phyloP scores from a whole-genome alignment of 92 coral and sea anemone genomes.

The Heliopora coerulea region DNA sequence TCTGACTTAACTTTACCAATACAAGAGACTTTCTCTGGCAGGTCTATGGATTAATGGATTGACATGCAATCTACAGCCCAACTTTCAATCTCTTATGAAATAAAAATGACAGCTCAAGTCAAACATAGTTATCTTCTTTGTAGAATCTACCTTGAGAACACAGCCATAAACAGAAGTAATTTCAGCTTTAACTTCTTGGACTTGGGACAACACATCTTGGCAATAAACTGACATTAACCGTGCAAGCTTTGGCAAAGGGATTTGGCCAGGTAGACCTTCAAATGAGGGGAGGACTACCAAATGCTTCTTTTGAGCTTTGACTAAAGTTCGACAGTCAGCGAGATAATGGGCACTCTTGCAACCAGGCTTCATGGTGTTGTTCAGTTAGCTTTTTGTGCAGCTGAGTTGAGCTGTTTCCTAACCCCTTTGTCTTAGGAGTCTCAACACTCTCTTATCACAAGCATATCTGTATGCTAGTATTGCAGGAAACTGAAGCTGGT shows the following conservation, averaged over 20 bases:
- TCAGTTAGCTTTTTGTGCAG: conserved; percentile 26
- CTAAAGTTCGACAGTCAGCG: conserved; percentile 2
- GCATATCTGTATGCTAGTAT: too few species aligned
- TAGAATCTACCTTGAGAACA: conserved; percentile 19
- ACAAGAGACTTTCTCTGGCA: too few species aligned
- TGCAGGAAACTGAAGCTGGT: too few species aligned
- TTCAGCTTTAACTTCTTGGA: conserved; percentile 9
- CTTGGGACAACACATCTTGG: neutral
- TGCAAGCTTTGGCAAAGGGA: conserved; percentile 19
- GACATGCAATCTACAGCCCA: too few species aligned
- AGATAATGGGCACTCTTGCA: conserved; percentile 3
- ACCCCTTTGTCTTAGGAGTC: too few species aligned
- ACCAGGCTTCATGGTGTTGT: conserved; percentile 33
- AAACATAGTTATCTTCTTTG: conserved; percentile 6
- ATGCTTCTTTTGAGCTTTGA: too few species aligned
- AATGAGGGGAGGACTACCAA: too few species aligned
- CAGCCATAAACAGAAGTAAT: conserved; percentile 17
- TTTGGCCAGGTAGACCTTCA: conserved; percentile 7
- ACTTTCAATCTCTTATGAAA: neutral
- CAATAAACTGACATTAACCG: conserved; percentile 24
- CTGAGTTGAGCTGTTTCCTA: conserved; percentile 35
- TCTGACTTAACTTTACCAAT: too few species aligned
- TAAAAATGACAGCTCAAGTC: neutral
- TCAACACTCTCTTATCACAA: too few species aligned
- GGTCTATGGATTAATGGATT: too few species aligned